Base-by-base conservation (phyloP, 2,797 vertebrate genomes). In the Oophaga sylvatica region DNA sequence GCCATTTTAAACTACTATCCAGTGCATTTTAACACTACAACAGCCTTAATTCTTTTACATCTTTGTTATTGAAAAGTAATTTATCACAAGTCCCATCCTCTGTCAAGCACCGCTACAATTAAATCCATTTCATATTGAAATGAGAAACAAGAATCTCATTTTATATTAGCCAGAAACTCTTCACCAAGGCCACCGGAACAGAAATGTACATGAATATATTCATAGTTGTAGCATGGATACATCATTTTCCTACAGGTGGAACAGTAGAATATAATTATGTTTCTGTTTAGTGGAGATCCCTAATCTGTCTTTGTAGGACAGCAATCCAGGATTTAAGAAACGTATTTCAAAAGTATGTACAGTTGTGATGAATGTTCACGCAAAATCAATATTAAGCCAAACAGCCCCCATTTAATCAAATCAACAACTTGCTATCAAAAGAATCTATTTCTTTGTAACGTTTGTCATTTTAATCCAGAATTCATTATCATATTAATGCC, bases 401-500 rank as follows among this genome's bases (percentile, higher is more conserved):
- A 91, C 81, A 90, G 91, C 91, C 92, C 91, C 91, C 11, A 0
- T 73, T 90, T 91, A 91, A 93, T 92, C 90, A 92, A 89, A 89
- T 87, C 88, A 71, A 92, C 92, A 93, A 92, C 90, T 92, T 91
- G 90, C 87, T 92, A 91, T 93, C 92, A 92, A 91, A 90, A 92
- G 91, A 91, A 92, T 90, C 92, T 91, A 90, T 91, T 92, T 92
- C 92, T 94, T 93, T 94, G 94, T 94, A 91, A 92, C 60, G 91
- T 92, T 92, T 94, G 93, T 93, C 92, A 91, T 93, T 91, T 91
- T 92, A 92, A 92, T 92, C 91, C 80, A 12, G 94, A 93, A 94
- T 93, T 92, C 92, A 95, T 95, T 93, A 94, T 88, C 95, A 93
- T 93, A 91, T 92, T 94, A 94, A 94, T 94, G 93, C 92, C 91